Percentiles rank a stretch among this genome's conserved stretches.
These are phyloP conservation scores for Muscicapa striata DNA, from an alignment of 2,797 vertebrate genomes.

Conservation along the genomic window DNA sequence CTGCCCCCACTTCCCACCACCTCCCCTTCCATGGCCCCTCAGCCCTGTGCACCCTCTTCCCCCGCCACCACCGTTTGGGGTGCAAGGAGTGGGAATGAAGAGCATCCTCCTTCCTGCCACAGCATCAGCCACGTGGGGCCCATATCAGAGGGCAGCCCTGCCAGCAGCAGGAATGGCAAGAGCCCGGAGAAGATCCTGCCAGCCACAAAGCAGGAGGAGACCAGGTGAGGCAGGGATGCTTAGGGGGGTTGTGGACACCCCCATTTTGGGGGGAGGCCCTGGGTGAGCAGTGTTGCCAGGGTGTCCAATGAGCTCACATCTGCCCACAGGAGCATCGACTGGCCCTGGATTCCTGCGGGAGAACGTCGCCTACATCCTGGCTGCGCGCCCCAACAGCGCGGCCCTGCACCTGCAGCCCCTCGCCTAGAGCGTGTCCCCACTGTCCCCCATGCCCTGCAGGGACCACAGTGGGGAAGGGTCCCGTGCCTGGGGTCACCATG, in stretches of 20 bases:
- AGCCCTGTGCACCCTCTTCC: not conserved
- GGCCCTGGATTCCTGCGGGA: slow-evolving; percentile 89
- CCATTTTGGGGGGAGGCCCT: fast-evolving
- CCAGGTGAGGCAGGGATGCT: slow-evolving; percentile 77
- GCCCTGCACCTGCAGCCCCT: slow-evolving; percentile 91
- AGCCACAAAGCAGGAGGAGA: slow-evolving; percentile 77
- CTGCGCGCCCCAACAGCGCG: slow-evolving; percentile 91
- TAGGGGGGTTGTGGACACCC: fast-evolving
- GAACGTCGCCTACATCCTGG: slow-evolving; percentile 89
- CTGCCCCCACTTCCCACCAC: fast-evolving
- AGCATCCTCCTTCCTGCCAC: not conserved
- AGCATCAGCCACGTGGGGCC: slow-evolving; percentile 95
- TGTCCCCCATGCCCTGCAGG: fast-evolving
- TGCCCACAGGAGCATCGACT: slow-evolving; percentile 82
- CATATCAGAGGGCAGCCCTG: slow-evolving; percentile 91
- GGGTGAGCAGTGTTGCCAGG: fast-evolving
- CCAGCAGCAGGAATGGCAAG: slow-evolving; percentile 83
- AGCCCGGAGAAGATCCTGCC: slow-evolving; percentile 79
- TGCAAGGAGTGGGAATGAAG: not conserved
- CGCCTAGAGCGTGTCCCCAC: slow-evolving; percentile 68
- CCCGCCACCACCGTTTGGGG: fast-evolving
- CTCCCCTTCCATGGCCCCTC: not conserved
- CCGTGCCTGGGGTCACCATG: fast-evolving
- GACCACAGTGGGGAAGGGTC: fast-evolving
- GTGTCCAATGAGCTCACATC: fast-evolving